Base-by-base conservation (phyloP, 2,888 invertebrate genomes). In the Drosophila birchii region DNA sequence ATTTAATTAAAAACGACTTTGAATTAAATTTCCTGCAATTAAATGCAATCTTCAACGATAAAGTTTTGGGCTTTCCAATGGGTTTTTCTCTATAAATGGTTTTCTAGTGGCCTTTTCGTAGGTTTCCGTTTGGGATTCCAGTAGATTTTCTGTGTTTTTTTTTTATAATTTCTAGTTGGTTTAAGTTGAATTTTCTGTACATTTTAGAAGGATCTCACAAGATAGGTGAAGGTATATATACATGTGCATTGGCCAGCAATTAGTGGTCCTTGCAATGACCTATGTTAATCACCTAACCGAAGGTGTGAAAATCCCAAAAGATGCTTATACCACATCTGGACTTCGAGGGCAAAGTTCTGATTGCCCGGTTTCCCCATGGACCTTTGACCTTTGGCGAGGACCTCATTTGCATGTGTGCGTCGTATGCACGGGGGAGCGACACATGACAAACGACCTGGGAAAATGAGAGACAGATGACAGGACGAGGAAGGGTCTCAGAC, bases 361-460 rank as follows among this genome's bases (percentile, higher is more conserved):
- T 49, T 14, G 14, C 9, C 32, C 20, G 34, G 20, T 16, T 51
- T 34, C 14, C 14, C 34, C 34, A 57, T 47, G 38, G 54, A 78
- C 84, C 76, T 80, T 76, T 80, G 68, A 20, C 68, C 63, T 80
- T 80, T 68, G 4, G 18, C 23, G 36, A 36, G 38, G 20, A 47
- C 44, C 61, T 41, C 47, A 74, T 69, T 47, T 56, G 45, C 60
- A 61, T 44, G 39, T 57, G 49, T 39, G 23, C 29, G 12, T 9
- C 6, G 3, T 44, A 14, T 44, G 8, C 12, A 26, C 18, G 38
- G 43, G 39, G 36, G 14, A 45, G 36, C n/a, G 67, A 51, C 63
- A 63, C 63, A 76, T 81, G 81, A 75, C 77, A 79, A 84, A 81
- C 75, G 63, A 34, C 55, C 71, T 23, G 51, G 51, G 20, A 61